These are phyloP conservation scores for Neogobius melanostomus DNA, from an alignment of 2,113 vertebrate species.

Conservation along the genomic window DNA sequence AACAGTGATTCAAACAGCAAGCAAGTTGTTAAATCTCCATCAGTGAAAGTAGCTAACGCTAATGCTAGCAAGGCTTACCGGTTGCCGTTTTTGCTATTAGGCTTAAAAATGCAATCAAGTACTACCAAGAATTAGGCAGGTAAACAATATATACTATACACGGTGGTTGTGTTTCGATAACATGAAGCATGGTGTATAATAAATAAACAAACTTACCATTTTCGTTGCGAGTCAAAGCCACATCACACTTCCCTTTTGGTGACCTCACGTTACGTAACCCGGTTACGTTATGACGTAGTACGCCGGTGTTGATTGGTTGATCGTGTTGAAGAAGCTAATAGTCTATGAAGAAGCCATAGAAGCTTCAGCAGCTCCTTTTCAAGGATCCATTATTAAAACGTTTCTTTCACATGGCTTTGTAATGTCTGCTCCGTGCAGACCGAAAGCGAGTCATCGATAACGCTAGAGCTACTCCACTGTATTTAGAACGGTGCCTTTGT, in stretches of 20 bases:
- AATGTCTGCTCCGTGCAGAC: too few relatives aligned
- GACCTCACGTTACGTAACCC: slow-evolving; percentile 46
- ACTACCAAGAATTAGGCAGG: not conserved
- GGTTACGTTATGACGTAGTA: slow-evolving; percentile 8
- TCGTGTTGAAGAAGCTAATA: slow-evolving; percentile 15
- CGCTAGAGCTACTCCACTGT: too few relatives aligned
- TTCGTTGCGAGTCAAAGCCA: slow-evolving; percentile 66
- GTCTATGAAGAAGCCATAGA: slow-evolving; percentile 22
- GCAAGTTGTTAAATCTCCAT: not conserved
- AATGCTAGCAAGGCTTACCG: slow-evolving; percentile 19
- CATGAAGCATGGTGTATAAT: not conserved
- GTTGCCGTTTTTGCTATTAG: not conserved
- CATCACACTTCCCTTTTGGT: slow-evolving; percentile 71
- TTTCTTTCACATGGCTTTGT: too few relatives aligned
- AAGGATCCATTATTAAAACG: too few relatives aligned
- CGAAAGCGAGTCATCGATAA: too few relatives aligned
- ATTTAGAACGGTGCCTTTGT: too few relatives aligned
- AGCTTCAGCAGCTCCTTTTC: not conserved
- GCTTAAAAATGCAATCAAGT: not conserved
- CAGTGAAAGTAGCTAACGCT: slow-evolving; percentile 10
- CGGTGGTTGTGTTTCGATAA: not conserved
- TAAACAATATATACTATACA: not conserved
- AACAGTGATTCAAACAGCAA: not conserved
- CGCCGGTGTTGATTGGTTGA: slow-evolving; percentile 53
- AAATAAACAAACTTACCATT: slow-evolving; percentile 65